Evolutionary conservation across 2,797 vertebrate species (phyloP), one percentile per base, ranked within the genome.

Genomic region (Acanthurus leucopareius): DNA sequence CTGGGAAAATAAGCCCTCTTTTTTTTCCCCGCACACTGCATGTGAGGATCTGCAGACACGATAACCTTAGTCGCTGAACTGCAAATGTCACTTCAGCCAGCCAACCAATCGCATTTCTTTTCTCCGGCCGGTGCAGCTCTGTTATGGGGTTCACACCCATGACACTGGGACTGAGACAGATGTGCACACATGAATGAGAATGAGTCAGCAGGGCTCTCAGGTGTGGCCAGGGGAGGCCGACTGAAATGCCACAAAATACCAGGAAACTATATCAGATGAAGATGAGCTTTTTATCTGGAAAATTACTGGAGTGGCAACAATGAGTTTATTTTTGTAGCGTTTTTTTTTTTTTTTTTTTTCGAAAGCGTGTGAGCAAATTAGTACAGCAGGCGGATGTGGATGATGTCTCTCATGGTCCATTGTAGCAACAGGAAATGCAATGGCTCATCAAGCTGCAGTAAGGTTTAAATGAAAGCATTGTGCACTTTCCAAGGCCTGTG

Each of bases 1-100:
- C 47, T 80, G 38, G 52, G 66, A 84, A 88, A 89, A 91, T 86
- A 67, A 63, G 70, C 62, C 32, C 32, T 4, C 32, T 6, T 32
- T 78, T 73, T 79, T 79, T 75, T 53, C 28, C 53, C 35, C 32
- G 6, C 32, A 35, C 52, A 10, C 64, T 67, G 70, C 86, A 85
- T 58, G 75, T 82, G 84, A 75, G 75, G 87, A 91, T 93, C 73
- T 66, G 79, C 82, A 72, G 77, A 51, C 74, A 47, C 10, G 90
- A 93, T 94, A 94, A 94, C 93, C 93, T 92, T 85, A 72, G 49
- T 56, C 2, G 77, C 65, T 71, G 73, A 89, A 87, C 86, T 84
- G 87, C 81, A 94, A 94, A 94, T 94, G 93, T 88, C 93, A 93
- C 79, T 44, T 76, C 17, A 44, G 60, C 71, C 3, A 1, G 75